Base-by-base conservation (phyloP, 2,113 vertebrate species). In the Ophthalmolycus amberensis region DNA sequence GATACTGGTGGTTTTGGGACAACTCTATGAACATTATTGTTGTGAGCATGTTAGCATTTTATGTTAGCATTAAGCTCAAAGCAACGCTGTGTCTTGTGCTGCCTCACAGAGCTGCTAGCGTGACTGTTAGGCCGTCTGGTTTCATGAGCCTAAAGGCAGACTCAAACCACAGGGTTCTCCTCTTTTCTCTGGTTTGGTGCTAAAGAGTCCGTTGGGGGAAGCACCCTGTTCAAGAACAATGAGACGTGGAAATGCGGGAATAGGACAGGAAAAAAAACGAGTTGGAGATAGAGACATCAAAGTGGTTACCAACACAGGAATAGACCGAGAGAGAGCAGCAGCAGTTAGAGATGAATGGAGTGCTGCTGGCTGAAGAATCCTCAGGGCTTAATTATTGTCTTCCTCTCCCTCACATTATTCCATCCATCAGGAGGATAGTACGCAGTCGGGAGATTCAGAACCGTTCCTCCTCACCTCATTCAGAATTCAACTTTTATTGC, bases 311-410 rank as follows among this genome's bases (percentile, higher is more conserved):
- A 25, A 56, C 52, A 40, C 40, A 71, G 66, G 0, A 79, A 34
- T 12, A 27, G 9, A 54, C 60, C 5, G 46, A 48, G 46, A 48
- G 52, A 56, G 37, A 66, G n/a, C 8, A 46, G 37, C 10, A 25
- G 52, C 15, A 59, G 68, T 48, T 40, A 3, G 25, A 40, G 73
- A 73, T 46, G 81, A 48, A 64, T 37, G 64, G 22, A 54, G 59
- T 5, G 72, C 54, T 67, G 46, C 66, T 7, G 67, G 77, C 88
- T 85, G 85, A 90, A 91, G 60, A 90, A 86, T 92, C 86, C 82
- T 63, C 68, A 32, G 63, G 80, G 82, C 80, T 91, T 93, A 90
- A 92, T 93, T 92, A 86, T 80, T 75, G 75, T 85, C 75, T 89
- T 79, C 85, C 90, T 76, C 71, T 69, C 18, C 76, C 38, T 71